phyloP scores from a whole-genome alignment of 2,888 invertebrate species.

The Iselma pallidipennis region DNA sequence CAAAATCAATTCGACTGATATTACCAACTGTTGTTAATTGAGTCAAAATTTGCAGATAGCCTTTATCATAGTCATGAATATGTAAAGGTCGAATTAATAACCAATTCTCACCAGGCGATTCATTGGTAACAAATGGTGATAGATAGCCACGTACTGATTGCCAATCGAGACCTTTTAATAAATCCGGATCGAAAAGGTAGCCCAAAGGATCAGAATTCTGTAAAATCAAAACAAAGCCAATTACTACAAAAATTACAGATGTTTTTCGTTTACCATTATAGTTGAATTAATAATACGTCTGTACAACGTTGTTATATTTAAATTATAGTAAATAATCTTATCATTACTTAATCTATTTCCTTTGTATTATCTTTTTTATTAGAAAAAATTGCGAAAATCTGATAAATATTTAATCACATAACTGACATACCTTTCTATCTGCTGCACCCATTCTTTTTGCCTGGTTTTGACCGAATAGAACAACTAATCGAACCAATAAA shows the following conservation, averaged over 20 bases:
- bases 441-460: no score
- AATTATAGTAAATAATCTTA: background rate
- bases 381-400: no score
- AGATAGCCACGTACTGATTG: conserved; percentile 65
- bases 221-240: conserved; percentile 15
- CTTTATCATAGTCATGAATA: conserved; percentile 80
- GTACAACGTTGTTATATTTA: background rate
- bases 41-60: conserved; percentile 76
- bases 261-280: background rate
- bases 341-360: background rate
- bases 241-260: background rate
- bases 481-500: no score
- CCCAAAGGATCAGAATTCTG: conserved; percentile 34
- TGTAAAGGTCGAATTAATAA: conserved; percentile 79
- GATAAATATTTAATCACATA: no score
- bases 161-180: conserved; percentile 70
- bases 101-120: conserved; percentile 73
- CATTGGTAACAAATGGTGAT: conserved; percentile 71
- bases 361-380: no score
- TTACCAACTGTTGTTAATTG: conserved; percentile 88
- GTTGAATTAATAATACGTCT: background rate
- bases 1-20: conserved; percentile 75
- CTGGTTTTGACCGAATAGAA: no score
- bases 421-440: no score
- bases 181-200: conserved; percentile 66